Conservation (phyloP, 2,797 vertebrate species). For the Trematomus bernacchii region DNA sequence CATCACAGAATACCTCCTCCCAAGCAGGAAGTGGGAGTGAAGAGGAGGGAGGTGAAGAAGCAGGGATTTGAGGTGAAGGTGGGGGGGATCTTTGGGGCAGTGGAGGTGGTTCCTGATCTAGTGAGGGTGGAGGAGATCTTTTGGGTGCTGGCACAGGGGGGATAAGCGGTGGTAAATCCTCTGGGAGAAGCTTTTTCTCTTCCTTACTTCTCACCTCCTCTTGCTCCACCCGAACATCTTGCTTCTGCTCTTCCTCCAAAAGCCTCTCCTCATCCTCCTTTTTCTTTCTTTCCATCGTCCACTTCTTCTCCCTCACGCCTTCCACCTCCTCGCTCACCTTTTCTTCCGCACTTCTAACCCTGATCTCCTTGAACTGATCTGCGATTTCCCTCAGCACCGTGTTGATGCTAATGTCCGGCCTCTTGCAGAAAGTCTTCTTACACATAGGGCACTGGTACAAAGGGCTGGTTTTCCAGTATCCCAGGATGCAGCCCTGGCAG, state of each 20-base stretch:
- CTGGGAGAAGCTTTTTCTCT: constrained; percentile 29
- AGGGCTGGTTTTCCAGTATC: constrained; percentile 85
- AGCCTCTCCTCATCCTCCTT: constrained; percentile 75
- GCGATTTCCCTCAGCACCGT: constrained; percentile 86
- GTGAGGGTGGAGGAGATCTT: constrained; percentile 34
- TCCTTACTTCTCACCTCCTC: constrained; percentile 48
- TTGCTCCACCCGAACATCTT: constrained; percentile 70
- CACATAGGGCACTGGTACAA: constrained; percentile 88
- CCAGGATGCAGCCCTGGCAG: constrained; percentile 86
- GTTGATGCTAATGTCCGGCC: constrained; percentile 86
- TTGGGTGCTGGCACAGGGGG: constrained; percentile 33
- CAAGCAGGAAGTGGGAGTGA: constrained; percentile 46
- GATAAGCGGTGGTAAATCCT: constrained; percentile 66
- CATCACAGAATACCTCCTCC: constrained; percentile 84
- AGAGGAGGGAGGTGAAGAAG: constrained; percentile 18
- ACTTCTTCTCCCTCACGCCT: constrained; percentile 42
- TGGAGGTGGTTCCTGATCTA: constrained; percentile 3
- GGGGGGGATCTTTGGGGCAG: constrained; percentile 33
- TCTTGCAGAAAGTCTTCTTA: constrained; percentile 86
- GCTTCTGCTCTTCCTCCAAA: constrained; percentile 58
- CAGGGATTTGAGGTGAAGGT: constrained; percentile 47
- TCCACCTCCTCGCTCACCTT: constrained; percentile 25
- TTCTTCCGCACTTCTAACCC: constrained; percentile 55
- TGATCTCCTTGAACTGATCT: constrained; percentile 86
- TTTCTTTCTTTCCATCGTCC: constrained; percentile 61